Percentiles rank a stretch among this genome's conserved stretches.
Conservation (phyloP, 2,888 invertebrate species). For the Orthosia gothica region DNA sequence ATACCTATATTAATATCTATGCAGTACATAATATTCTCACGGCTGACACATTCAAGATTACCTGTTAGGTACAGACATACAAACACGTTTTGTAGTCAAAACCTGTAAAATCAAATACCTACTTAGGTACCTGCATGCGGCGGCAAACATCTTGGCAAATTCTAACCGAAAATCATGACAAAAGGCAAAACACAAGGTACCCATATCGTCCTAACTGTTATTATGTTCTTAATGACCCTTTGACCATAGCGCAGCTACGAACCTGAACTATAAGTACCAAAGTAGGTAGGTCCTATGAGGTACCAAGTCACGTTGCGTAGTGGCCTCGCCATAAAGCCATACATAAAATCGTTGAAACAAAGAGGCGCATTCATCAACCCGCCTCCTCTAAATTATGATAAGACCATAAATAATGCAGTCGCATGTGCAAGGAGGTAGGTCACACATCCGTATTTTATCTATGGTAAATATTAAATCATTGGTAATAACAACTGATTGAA, state of each 20-base stretch:
- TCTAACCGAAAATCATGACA: slow-evolving; percentile 40
- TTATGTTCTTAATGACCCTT: slow-evolving; percentile 57
- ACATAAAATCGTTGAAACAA: slow-evolving; percentile 81
- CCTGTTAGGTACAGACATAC: background rate
- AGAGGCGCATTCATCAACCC: slow-evolving; percentile 81
- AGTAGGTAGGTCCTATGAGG: slow-evolving; percentile 18
- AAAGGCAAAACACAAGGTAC: background rate
- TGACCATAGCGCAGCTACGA: slow-evolving; percentile 53
- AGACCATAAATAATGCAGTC: slow-evolving; percentile 78
- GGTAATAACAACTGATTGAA: background rate
- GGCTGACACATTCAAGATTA: background rate
- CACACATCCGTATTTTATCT: slow-evolving; percentile 58
- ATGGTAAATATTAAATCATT: slow-evolving; percentile 51
- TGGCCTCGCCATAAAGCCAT: slow-evolving; percentile 68
- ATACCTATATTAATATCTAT: background rate
- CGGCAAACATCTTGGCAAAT: background rate
- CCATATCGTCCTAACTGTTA: slow-evolving; percentile 50
- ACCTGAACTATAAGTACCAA: slow-evolving; percentile 57
- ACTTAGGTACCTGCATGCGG: background rate
- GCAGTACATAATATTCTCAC: background rate
- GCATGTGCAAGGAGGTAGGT: slow-evolving; percentile 66
- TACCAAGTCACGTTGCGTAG: slow-evolving; percentile 71
- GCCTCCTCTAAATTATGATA: slow-evolving; percentile 79
- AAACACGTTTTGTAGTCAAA: background rate
- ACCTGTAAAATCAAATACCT: background rate